These are phyloP conservation scores for Andrena chrysosceles DNA, from an alignment of 2,888 invertebrate genomes.

Conservation along the genomic window DNA sequence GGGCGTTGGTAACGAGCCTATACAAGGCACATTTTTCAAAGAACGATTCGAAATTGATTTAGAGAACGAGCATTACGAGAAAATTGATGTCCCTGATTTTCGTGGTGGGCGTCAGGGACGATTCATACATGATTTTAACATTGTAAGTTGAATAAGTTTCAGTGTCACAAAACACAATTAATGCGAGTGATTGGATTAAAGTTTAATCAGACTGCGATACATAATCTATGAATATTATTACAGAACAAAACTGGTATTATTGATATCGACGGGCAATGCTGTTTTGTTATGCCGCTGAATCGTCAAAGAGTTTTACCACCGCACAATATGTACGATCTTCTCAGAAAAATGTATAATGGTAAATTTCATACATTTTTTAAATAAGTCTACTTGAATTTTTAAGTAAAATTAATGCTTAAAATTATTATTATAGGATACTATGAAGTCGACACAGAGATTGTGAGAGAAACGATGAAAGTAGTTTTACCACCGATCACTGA, in stretches of 20 bases:
- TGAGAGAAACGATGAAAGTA: conserved; percentile 92
- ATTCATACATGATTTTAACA: conserved; percentile 96
- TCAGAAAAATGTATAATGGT: conserved; percentile 92
- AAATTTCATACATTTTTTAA: conserved; percentile 42
- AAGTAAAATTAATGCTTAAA: background rate
- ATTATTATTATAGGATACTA: conserved; percentile 87
- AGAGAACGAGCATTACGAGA: conserved; percentile 90
- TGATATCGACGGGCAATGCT: conserved; percentile 90
- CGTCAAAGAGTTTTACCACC: conserved; percentile 92
- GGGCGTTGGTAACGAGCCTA: conserved; percentile 58
- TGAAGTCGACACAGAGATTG: conserved; percentile 92
- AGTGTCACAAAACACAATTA: background rate
- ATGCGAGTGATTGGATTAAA: background rate
- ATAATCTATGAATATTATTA: conserved; percentile 50
- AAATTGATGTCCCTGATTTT: conserved; percentile 94
- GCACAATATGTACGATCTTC: conserved; percentile 91
- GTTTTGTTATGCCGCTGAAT: conserved; percentile 96
- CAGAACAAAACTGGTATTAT: conserved; percentile 92
- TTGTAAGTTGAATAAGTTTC: conserved; percentile 84
- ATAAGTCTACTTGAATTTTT: background rate
- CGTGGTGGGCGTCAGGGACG: conserved; percentile 92
- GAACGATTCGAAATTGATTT: conserved; percentile 93
- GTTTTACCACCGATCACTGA: conserved; percentile 90
- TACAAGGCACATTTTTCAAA: conserved; percentile 86
- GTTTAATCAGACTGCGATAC: conserved; percentile 9